Evolutionary conservation across 2,113 vertebrate genomes (phyloP).

Genomic region (Capreolus pygargus): DNA sequence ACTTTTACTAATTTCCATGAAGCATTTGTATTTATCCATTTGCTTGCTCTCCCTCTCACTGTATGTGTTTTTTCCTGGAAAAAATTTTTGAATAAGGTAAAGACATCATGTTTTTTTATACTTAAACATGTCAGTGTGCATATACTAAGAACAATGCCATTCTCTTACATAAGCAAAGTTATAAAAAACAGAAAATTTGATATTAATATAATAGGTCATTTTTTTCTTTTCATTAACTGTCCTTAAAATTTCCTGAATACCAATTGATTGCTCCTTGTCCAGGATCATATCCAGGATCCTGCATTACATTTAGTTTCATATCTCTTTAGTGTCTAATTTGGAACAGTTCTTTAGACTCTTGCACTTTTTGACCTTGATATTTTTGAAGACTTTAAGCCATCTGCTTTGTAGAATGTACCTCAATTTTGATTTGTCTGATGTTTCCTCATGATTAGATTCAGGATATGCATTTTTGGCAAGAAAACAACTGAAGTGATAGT

Average conservation of each 20-base stretch:
- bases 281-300: conserved; percentile 16
- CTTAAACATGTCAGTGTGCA: background rate
- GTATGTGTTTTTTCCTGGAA: background rate
- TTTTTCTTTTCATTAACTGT: conserved; percentile 41
- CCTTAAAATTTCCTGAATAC: background rate
- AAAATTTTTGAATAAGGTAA: background rate
- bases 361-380: conserved; percentile 51
- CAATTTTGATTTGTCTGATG: conserved; percentile 52
- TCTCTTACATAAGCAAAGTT: background rate
- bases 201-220: conserved; percentile 41
- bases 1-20: background rate
- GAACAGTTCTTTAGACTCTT: conserved; percentile 10
- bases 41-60: background rate
- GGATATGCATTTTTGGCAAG: conserved; percentile 49
- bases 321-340: conserved; percentile 53
- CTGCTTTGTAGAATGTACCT: conserved; percentile 40
- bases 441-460: conserved; percentile 58
- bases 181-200: conserved; percentile 35
- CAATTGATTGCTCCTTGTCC: conserved; percentile 14
- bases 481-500: background rate
- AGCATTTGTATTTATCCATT: background rate
- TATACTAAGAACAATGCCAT: background rate
- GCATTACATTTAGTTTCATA: conserved; percentile 34
- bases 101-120: background rate
- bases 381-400: conserved; percentile 44